These are phyloP conservation scores for Ataeniobius toweri DNA, from an alignment of 2,797 vertebrate species.

Conservation along the genomic window DNA sequence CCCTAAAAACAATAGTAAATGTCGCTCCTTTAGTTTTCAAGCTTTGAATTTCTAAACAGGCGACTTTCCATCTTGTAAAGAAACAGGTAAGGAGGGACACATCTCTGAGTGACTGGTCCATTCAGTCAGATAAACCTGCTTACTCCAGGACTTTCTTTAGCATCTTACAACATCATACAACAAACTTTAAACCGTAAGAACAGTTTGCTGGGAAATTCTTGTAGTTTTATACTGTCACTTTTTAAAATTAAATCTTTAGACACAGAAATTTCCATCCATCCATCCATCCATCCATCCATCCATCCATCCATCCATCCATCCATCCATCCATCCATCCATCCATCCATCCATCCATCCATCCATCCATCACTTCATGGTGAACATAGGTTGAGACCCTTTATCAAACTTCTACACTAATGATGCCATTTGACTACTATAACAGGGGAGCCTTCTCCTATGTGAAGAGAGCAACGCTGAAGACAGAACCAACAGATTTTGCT, in stretches of 20 bases:
- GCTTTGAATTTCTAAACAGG: neutral
- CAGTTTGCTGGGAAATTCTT: no score
- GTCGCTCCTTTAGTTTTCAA: neutral
- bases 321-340: neutral
- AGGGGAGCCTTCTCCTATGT: constrained; percentile 95
- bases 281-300: neutral
- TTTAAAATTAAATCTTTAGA: no score
- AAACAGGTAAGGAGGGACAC: neutral
- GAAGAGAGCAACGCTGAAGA: constrained; percentile 88
- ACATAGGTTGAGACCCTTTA: no score
- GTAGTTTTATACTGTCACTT: no score
- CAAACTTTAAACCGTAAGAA: no score
- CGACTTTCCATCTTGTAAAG: neutral
- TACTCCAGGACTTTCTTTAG: no score
- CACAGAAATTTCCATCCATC: neutral
- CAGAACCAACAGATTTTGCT: constrained; percentile 83
- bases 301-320: no score
- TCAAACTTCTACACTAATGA: no score
- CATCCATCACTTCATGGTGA: neutral
- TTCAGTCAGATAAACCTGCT: no score
- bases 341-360: neutral
- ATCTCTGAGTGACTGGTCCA: neutral
- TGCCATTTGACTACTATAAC: constrained; percentile 15
- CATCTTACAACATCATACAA: no score
- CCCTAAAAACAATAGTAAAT: neutral